Conservation (phyloP, 2,888 invertebrate genomes). For the Eurytoma californica region DNA sequence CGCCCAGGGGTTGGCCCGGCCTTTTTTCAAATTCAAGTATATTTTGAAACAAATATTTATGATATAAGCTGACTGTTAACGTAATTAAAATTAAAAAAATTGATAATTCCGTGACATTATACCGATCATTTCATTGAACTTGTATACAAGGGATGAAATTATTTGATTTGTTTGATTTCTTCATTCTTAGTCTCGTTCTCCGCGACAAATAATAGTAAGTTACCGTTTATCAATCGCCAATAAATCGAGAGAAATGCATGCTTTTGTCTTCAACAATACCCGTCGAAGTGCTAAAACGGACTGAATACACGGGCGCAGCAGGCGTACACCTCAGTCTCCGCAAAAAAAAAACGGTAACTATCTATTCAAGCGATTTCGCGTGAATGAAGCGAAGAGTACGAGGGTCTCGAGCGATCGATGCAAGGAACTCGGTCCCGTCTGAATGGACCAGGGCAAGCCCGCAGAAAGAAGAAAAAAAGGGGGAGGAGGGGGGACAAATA, state of each 20-base stretch:
- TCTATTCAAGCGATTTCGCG: background rate
- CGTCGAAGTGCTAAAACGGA: background rate
- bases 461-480: background rate
- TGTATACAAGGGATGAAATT: too few species aligned
- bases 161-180: too few species aligned
- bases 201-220: too few species aligned
- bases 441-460: background rate
- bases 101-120: too few species aligned
- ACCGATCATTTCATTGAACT: too few species aligned
- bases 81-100: too few species aligned
- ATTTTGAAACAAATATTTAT: too few species aligned
- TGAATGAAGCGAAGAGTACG: conserved; percentile 11
- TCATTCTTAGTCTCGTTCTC: too few species aligned
- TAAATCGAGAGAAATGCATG: conserved; percentile 20
- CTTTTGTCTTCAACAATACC: background rate
- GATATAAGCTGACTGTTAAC: too few species aligned
- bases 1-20: background rate
- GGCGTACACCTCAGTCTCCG: background rate
- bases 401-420: background rate
- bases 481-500: conserved; percentile 54
- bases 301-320: background rate
- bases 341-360: background rate
- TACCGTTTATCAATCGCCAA: background rate
- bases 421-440: background rate
- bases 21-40: background rate